A percentile compares a stretch with the other conserved stretches of the same genome.
Conservation (phyloP, 2,113 vertebrate species). For the Salvator merianae region DNA sequence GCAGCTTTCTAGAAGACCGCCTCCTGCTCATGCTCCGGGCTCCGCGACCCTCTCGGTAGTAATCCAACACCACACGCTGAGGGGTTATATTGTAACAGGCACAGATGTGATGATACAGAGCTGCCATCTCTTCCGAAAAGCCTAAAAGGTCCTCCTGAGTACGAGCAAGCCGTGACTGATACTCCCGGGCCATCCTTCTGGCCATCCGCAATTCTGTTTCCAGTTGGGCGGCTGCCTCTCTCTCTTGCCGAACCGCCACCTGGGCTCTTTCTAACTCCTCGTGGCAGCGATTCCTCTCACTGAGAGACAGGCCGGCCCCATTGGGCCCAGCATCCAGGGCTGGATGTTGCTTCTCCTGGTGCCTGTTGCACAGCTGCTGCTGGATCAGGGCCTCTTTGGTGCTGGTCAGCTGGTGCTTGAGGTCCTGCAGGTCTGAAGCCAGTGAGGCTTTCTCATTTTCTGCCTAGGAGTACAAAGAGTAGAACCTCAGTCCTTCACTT, state of each 20-base stretch:
- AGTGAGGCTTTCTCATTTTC: constrained; percentile 79
- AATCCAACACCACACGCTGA: constrained; percentile 82
- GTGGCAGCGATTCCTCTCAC: background rate
- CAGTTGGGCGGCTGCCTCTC: constrained; percentile 77
- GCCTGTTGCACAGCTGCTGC: constrained; percentile 76
- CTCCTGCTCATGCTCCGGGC: constrained; percentile 62
- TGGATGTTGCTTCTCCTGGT: constrained; percentile 74
- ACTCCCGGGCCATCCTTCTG: constrained; percentile 76
- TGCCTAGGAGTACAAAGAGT: constrained; percentile 57
- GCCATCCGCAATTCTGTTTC: constrained; percentile 80
- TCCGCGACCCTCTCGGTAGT: constrained; percentile 74
- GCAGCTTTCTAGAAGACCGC: constrained; percentile 65
- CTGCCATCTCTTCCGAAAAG: constrained; percentile 84
- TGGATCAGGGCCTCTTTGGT: constrained; percentile 76
- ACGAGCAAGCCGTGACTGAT: constrained; percentile 77
- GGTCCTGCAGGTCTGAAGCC: constrained; percentile 74
- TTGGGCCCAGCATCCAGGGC: constrained; percentile 61
- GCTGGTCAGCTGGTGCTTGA: constrained; percentile 77
- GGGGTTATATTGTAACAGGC: constrained; percentile 83
- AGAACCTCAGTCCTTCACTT: background rate
- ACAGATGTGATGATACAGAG: constrained; percentile 85
- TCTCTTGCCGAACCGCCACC: constrained; percentile 53
- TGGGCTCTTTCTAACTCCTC: background rate
- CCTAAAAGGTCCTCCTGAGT: constrained; percentile 84
- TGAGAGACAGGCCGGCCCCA: background rate